Evolutionary conservation across 2,797 vertebrate species (phyloP), one percentile per base, ranked within the genome.

Genomic region (Rachycentron canadum): DNA sequence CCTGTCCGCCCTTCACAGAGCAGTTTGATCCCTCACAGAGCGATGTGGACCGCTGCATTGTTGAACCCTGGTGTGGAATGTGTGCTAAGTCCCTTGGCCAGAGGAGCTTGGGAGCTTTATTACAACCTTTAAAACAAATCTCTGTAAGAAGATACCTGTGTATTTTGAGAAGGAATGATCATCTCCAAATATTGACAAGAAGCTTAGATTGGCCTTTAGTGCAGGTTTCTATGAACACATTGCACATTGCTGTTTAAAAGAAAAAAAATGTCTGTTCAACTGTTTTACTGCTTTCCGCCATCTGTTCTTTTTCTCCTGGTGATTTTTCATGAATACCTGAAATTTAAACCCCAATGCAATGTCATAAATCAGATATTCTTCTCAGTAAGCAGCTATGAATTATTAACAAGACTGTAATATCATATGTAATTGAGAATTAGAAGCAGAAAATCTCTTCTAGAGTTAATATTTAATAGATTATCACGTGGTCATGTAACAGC

Each of bases 21-120:
- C 43, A 69, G 81, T 73, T 69, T 85, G 66, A 87, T 87, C 81
- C 47, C 83, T 85, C 59, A 8, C 74, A 78, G 74, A 83, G 71
- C 59, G 69, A 38, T 52, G 75, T 73, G 80, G 61, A 61, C 69
- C 5, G 64, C 67, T 82, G 83, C 88, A 82, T 91, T 91, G 91
- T 91, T 91, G 86, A 87, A 90, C 77, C 78, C 55, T 36, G 25
- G 76, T 90, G 89, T 76, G 92, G 90, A 93, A 94, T 94, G 89
- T 90, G 71, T 32, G 68, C 78, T 78, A 53, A 84, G 80, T 79
- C 86, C 58, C 87, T 78, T 71, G 83, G 88, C 79, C 65, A 32
- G 68, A 80, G 65, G 63, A 85, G 21, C 50, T n/a, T n/a, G 25
- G 59, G 34, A 68, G 82, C 84, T 87, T 82, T 73, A 85, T 67